Base-by-base conservation (phyloP, 2,888 invertebrate genomes). In the Ferdinandea cuprea region DNA sequence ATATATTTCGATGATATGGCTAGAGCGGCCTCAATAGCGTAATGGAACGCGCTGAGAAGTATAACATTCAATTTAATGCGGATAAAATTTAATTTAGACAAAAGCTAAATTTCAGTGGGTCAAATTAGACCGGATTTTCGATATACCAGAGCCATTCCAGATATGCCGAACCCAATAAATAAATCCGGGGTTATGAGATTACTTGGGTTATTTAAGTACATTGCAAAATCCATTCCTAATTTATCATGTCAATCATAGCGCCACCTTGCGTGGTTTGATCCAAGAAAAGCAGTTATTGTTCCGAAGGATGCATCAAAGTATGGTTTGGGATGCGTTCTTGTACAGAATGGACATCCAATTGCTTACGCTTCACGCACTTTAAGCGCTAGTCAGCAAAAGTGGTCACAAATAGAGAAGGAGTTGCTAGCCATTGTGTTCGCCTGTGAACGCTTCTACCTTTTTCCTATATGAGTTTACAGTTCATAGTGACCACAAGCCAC, bases 321-420 rank as follows among this genome's bases (percentile, higher is more conserved):
- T 73, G 85, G 85, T 0, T 54, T 89, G 28, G 89, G 88, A 11
- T 87, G 86, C 17, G 87, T 85, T 52, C 42, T 90, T 9, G n/a
- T 89, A 17, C 89, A 90, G 80, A 76, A 87, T 21, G 87, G 85
- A 1, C 72, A 85, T 28, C 88, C 87, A 15, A 85, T 89, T 11
- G 86, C 86, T 17, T 89, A 86, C 85, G 87, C 87, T 9, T 89
- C 88, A n/a, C 68, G 87, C 76, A 86, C 86, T 21, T 69, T 89
- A 15, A 87, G 68, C 28, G 17, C 61, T 15, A 85, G 86, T 19
- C 87, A 89, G 68, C 68, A 85, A 59, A 87, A 85, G 25, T 89
- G 88, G 79, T 85, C 88, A 6, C 89, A 90, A 85, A 89, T 90
- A 8, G 89, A 90, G 85, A 89, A 89, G 84, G 88, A 90, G 85